Evolutionary conservation across 2,797 vertebrate genomes (phyloP), one percentile per base, ranked within the genome.

Genomic region (Arrhamphus sclerolepis): DNA sequence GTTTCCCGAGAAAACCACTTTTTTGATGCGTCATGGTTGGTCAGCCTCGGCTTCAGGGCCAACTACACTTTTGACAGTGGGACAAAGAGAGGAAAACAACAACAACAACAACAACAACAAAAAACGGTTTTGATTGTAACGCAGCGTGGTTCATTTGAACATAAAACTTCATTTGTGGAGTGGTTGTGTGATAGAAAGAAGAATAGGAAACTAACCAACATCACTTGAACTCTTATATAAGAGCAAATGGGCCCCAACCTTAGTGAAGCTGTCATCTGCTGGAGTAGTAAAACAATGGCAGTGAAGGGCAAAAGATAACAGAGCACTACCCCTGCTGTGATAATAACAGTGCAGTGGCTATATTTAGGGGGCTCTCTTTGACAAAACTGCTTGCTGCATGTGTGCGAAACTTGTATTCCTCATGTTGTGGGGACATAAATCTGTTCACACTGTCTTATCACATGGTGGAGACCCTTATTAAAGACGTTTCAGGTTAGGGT

Each of bases 241-340:
- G 61, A 79, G 63, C 64, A 70, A 71, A 72, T 43, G 67, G 78
- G 69, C 66, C 73, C 65, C 65, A 53, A 75, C 58, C 62, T 72
- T 54, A 48, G 75, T 77, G 82, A 75, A 82, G 73, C 84, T 88
- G 87, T 88, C 85, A 83, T 83, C 83, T 78, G 64, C 71, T 73
- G 61, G 55, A 73, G 77, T 76, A 82, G 82, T 83, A 79, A 87
- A 90, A 89, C 87, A 90, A 89, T 86, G 67, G 81, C 58, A 87
- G 84, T 78, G 88, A 82, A 83, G 87, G 80, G 74, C 82, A 83
- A 88, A 74, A 84, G 87, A 89, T 89, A 89, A 85, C 86, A 81
- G 75, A 75, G 78, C 78, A 62, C 75, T 68, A 38, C 80, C 82
- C 83, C 81, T 78, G 82, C 86, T 82, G 87, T 77, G 83, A 86